Evolutionary conservation across 1,140 invertebrate genomes (phyloP).

Genomic region (Drusus annulatus): DNA sequence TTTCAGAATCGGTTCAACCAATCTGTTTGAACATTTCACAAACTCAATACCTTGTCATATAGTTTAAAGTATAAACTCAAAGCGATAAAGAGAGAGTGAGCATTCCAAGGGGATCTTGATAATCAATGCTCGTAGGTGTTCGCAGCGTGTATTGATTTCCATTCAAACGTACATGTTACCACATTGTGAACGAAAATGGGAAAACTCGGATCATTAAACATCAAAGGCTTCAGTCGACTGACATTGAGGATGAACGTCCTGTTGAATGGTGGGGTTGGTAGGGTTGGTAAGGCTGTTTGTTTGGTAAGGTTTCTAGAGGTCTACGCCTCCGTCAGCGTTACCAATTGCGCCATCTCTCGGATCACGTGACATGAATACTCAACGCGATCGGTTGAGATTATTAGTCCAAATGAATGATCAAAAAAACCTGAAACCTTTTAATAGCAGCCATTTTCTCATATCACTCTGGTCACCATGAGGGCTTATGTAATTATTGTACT

Average conservation of each 20-base stretch:
- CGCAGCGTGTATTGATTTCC: neutral
- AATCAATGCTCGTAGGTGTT: neutral
- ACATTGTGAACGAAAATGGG: neutral
- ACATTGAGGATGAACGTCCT: neutral
- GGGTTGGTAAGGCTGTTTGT: too few species aligned
- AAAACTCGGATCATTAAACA: conserved; percentile 19
- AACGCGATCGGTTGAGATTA: neutral
- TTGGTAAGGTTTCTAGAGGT: neutral
- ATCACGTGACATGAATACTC: conserved; percentile 6
- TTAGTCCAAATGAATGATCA: conserved; percentile 10
- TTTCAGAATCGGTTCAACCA: too few species aligned
- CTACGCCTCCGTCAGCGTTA: neutral
- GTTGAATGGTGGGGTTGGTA: too few species aligned
- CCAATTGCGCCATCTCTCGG: neutral
- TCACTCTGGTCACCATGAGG: too few species aligned
- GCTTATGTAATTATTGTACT: too few species aligned
- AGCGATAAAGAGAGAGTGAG: too few species aligned
- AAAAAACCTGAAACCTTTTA: conserved; percentile 21
- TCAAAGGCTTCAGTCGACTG: conserved; percentile 1
- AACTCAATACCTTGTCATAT: too few species aligned
- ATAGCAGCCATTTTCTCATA: neutral
- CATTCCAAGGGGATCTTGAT: too few species aligned
- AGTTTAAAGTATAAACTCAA: too few species aligned
- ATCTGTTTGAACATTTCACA: too few species aligned
- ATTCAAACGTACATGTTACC: neutral